Evolutionary conservation across 2,888 invertebrate species (phyloP), one percentile per base, ranked within the genome.

Genomic region (Scelioninae gen. 1): DNA sequence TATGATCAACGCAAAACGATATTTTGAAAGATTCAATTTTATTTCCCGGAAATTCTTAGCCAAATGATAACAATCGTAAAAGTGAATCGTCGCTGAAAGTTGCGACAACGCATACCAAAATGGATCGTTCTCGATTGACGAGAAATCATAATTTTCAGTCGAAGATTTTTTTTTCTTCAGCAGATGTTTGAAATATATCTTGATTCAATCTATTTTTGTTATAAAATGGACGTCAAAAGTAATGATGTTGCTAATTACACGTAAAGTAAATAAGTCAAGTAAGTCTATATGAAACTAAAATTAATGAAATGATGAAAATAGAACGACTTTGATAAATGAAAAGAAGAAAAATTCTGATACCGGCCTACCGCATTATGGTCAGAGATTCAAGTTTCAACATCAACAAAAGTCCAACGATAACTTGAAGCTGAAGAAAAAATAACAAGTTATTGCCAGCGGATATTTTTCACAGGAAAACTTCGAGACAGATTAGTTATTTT

Each of bases 181-280:
- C 75, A 81, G 75, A 75, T 81, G 81, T 75, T 71, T 32, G 45
- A 51, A 34, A 75, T 69, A 49, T 34, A 40, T 71, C 60, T 76
- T 10, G 40, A 56, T 65, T 38, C n/a, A 65, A 71, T 76, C 62
- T 76, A 71, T 76, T 76, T 81, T 71, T 11, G 63, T 47, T 32
- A 32, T 56, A 43, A 75, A 69, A 71, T 38, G 55, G 32, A 68
- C 38, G 16, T 11, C 38, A 5, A 15, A 38, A 55, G 7, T 66
- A 60, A 49, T 47, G 16, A 49, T 47, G 1, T 58, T 32, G 34
- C 53, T 68, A 76, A 76, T 76, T 53, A 49, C 38, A 34, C 49
- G 34, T 7, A 66, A 66, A 49, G 16, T 38, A 9, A 11, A 7
- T 32, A 15, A 9, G 9, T 49, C 23, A 40, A 40, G 15, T 8